Evolutionary conservation across 2,113 vertebrate genomes (phyloP), one percentile per base, ranked within the genome.

Genomic region (Galemys pyrenaicus): DNA sequence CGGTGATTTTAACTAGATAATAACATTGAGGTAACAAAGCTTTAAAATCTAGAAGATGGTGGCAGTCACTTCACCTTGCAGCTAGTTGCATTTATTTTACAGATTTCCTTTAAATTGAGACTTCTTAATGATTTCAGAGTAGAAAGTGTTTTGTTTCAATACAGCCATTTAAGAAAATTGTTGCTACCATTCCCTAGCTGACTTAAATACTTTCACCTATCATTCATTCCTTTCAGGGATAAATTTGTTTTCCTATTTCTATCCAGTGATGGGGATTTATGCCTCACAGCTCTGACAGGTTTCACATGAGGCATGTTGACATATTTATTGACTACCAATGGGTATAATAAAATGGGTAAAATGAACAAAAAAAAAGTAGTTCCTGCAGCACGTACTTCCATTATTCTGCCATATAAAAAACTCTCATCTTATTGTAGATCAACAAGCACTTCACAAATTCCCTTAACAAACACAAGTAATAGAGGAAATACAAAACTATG

Each of bases 161-260:
- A 71, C 49, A 87, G 60, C 41, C 56, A 93, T 96, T 97, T 97
- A 97, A 97, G 96, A 96, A 97, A 96, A 97, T 95, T 86, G 94
- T 96, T 96, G 71, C 94, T 95, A 89, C 75, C 73, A 73, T 74
- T 97, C 96, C 54, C 89, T 87, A 64, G 44, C 67, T 96, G 67
- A 96, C 82, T 97, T 95, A 93, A 96, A 90, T 95, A 87, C 77
- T 85, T 93, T 93, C 96, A 96, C 83, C 91, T 95, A 96, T 97
- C 93, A 92, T 93, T 97, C 95, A 94, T 96, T 97, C 96, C 96
- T 96, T 97, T 97, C 94, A 96, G 77, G 87, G 87, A 96, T 89
- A 97, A 95, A 96, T 97, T 97, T 97, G 93, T 97, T 96, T 97
- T 96, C 87, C 90, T 64, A 96, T 94, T 96, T 96, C 64, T 93